Evolutionary conservation across 2,113 vertebrate species (phyloP).

Genomic region (Spea multiplicata): DNA sequence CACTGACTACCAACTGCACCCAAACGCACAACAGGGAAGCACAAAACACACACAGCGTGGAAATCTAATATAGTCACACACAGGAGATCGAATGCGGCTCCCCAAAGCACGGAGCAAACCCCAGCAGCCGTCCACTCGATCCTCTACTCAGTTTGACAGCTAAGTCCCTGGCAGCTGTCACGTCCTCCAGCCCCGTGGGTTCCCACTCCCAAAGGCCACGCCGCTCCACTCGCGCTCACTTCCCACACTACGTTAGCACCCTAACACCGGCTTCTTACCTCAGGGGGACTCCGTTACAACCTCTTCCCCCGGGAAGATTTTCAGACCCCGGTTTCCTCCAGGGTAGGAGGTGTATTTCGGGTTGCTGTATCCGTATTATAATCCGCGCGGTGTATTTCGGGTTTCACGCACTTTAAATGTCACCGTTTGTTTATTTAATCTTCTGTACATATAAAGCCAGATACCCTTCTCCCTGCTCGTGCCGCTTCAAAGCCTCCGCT

Average conservation of each 20-base stretch:
- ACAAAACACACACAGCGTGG: no score
- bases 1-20: no score
- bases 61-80: not conserved
- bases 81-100: no score
- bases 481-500: not conserved
- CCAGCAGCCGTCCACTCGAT: not conserved
- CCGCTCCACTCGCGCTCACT: not conserved
- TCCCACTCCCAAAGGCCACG: no score
- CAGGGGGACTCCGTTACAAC: not conserved
- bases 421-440: not conserved
- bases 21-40: no score
- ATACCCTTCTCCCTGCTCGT: not conserved
- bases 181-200: not conserved
- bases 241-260: no score
- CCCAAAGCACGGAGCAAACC: no score
- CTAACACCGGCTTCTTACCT: constrained; percentile 22
- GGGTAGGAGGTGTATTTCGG: constrained; percentile 9
- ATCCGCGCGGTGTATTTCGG: not conserved
- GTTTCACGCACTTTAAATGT: not conserved
- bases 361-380: not conserved
- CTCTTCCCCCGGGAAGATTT: constrained; percentile 14
- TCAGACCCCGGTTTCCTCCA: constrained; percentile 6
- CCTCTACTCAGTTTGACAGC: not conserved
- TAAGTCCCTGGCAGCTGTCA: not conserved
- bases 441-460: not conserved